phyloP scores from a whole-genome alignment of 2,797 vertebrate genomes.

The Pseudomugil gertrudae region DNA sequence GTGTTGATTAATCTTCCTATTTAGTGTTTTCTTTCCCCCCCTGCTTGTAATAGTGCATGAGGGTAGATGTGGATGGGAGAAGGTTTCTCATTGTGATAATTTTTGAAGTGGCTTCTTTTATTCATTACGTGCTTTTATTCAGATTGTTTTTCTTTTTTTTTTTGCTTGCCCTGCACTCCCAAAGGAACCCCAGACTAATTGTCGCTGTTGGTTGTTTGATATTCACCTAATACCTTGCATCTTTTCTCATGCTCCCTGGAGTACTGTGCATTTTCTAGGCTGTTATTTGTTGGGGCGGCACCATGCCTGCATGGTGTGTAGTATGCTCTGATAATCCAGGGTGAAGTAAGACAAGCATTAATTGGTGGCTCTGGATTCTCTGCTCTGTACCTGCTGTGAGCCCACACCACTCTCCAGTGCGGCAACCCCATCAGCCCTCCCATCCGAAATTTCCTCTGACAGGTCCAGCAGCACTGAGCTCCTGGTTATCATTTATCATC shows the following conservation, averaged over 20 bases:
- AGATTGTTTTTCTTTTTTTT: slow-evolving; percentile 17
- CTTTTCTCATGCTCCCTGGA: slow-evolving; percentile 64
- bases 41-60: background rate
- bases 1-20: slow-evolving; percentile 20
- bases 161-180: slow-evolving; percentile 38
- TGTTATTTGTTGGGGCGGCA: slow-evolving; percentile 68
- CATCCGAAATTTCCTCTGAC: slow-evolving; percentile 78
- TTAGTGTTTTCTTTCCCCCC: slow-evolving; percentile 4
- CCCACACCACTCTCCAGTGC: slow-evolving; percentile 50
- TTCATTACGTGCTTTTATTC: slow-evolving; percentile 2
- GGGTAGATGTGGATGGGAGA: background rate
- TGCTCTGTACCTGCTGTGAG: slow-evolving; percentile 67
- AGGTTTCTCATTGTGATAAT: slow-evolving; percentile 12
- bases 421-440: slow-evolving; percentile 72
- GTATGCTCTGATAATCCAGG: slow-evolving; percentile 64
- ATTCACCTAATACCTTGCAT: slow-evolving; percentile 61
- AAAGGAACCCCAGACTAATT: slow-evolving; percentile 54
- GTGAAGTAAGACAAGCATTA: slow-evolving; percentile 78
- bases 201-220: slow-evolving; percentile 56
- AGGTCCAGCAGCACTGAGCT: slow-evolving; percentile 74
- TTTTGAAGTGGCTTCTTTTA: slow-evolving; percentile 29
- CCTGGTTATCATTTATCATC: slow-evolving; percentile 85
- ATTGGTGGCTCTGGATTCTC: slow-evolving; percentile 71
- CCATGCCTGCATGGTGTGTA: slow-evolving; percentile 52
- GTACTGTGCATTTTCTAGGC: slow-evolving; percentile 52